Evolutionary conservation across 2,113 vertebrate genomes (phyloP), one percentile per base, ranked within the genome.

Genomic region (Willisornis vidua): DNA sequence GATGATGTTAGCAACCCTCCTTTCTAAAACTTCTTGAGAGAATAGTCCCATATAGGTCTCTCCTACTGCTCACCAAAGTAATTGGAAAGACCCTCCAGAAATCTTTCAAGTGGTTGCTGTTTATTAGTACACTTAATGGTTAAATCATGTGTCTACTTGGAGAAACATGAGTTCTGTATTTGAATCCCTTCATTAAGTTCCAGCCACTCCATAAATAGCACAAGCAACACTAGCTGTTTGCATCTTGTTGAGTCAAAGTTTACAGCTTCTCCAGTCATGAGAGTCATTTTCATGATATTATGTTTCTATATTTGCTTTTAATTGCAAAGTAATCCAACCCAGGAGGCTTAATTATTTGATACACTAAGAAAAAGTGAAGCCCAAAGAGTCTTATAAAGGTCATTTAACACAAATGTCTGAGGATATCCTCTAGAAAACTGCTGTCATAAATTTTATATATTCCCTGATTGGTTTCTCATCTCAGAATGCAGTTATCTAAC

Each of bases 191-290:
- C 66, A 7, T 19, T 77, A 76, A 61, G 75, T 86, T 85, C 29
- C 85, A 86, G 83, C n/a, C 48, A 84, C 15, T 4, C 87, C 71
- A 70, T 74, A 95, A 93, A 92, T 88, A 93, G 68, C 52, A 90
- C 39, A 45, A 91, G 78, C 14, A 87, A 43, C 7, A 8, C 75
- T 45, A 74, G 59, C 45, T 96, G 91, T 91, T 95, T 90, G 88
- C 78, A 80, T 89, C 93, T 90, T 80, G 63, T 88, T 77, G 90
- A 94, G 55, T 59, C 87, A 63, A 93, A 90, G 63, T 93, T 94
- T 90, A 89, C 61, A 80, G 41, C 89, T 76, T 76, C 46, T 87
- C 58, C 63, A 72, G 52, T 31, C 19, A n/a, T 35, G 37, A 94
- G 57, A 85, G 49, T 76, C 46, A 55, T 35, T 46, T 48, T 67